Evolutionary conservation across 2,797 vertebrate genomes (phyloP).

Genomic region (Remorina albescens): DNA sequence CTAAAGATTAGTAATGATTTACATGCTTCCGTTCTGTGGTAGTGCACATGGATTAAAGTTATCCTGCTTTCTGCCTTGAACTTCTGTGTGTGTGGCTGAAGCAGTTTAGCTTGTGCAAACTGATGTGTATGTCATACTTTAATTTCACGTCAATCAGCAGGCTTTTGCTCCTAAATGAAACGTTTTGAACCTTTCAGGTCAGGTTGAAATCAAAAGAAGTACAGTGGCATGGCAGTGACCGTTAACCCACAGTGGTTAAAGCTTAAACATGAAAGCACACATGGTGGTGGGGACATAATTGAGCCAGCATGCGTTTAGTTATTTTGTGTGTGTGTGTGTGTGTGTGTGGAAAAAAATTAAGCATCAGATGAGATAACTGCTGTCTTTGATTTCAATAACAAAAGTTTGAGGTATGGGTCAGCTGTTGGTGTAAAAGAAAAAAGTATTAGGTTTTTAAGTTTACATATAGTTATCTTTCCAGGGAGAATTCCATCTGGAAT

Average conservation of each 20-base stretch:
- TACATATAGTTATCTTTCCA: conserved; percentile 31
- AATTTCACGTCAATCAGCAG: conserved; percentile 44
- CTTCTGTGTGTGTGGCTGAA: conserved; percentile 37
- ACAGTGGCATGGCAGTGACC: conserved; percentile 38
- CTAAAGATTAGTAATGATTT: conserved; percentile 95
- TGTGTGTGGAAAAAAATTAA: conserved; percentile 27
- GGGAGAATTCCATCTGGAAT: neutral
- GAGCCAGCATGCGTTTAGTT: conserved; percentile 64
- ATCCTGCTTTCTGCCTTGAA: conserved; percentile 83
- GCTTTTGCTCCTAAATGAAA: conserved; percentile 39
- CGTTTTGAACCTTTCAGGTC: conserved; percentile 48
- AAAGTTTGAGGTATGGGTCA: neutral
- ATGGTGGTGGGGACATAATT: conserved; percentile 56
- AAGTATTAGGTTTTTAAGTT: conserved; percentile 1
- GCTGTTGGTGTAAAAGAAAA: neutral
- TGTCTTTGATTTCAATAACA: conserved; percentile 12
- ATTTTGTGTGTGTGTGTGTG: too few species aligned
- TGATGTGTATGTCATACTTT: conserved; percentile 30
- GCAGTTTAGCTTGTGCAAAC: conserved; percentile 33
- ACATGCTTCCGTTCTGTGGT: conserved; percentile 92
- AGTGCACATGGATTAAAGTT: conserved; percentile 91
- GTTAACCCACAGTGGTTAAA: conserved; percentile 47
- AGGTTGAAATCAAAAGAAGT: conserved; percentile 48
- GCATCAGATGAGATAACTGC: conserved; percentile 31
- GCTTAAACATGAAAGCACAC: conserved; percentile 56